Base-by-base conservation (phyloP, 2,888 invertebrate genomes). In the Drosophila heteroneura region DNA sequence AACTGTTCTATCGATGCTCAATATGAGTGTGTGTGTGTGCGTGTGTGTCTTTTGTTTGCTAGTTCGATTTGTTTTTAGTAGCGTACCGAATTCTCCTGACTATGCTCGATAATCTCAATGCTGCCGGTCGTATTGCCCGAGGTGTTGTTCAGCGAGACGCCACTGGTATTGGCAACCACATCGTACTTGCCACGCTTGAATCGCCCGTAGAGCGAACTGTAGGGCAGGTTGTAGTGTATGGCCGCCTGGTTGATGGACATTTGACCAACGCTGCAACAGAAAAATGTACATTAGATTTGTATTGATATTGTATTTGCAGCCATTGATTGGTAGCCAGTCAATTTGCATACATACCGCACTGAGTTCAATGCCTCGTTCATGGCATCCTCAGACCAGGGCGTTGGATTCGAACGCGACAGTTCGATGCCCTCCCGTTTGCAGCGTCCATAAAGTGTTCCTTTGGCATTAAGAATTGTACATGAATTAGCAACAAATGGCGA, bases 221-320 rank as follows among this genome's bases (percentile, higher is more conserved):
- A 98, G 47, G 98, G 98, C 91, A 98, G 94, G 94, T 98, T 98
- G 94, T 96, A 98, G 92, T 98, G 97, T 85, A 98, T 98, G 62
- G 97, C 97, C 60, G 98, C 98, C 94, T 98, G 98, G 94, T 98
- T 98, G 90, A 98, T 98, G 76, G 97, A 97, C 97, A 98, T 97
- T 92, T 97, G 97, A 35, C 98, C 98, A 81, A 97, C 95, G 91
- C 97, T 97, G 91, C 60, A 32, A 51, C 51, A 30, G 53, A 93
- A 66, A 28, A 57, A 9, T 5, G 4, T 3, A 41, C n/a, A 33
- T 41, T 30, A 60, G 10, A 28, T 9, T 47, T 47, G 16, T 59
- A 26, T 26, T n/a, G 22, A 54, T 59, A n/a, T 26, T n/a, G 22
- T 47, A 56, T 14, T 41, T 41, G 35, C 3, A 22, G n/a, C 19